These are phyloP conservation scores for Helicoverpa assulta DNA, from an alignment of 2,888 invertebrate species.

Conservation along the genomic window DNA sequence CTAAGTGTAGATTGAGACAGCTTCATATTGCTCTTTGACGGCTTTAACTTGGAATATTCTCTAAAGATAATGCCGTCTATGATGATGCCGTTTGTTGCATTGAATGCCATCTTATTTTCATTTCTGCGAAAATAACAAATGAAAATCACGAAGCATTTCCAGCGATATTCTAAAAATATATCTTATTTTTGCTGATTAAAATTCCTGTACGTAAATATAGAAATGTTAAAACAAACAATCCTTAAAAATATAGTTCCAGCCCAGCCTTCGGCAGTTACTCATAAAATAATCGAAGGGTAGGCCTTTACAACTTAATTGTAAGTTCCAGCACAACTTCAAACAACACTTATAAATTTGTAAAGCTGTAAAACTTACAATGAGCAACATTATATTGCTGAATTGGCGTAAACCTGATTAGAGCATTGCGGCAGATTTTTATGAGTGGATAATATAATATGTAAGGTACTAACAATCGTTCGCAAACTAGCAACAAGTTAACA, in stretches of 20 bases:
- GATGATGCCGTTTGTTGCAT: background rate
- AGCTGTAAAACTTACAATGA: conserved; percentile 43
- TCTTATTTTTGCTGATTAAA: conserved; percentile 2
- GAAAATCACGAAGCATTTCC: too few species aligned
- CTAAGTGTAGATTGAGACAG: conserved; percentile 9
- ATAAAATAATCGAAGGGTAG: conserved; percentile 46
- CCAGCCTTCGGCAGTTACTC: conserved; percentile 8
- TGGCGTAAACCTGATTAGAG: conserved; percentile 27
- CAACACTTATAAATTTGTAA: conserved; percentile 46
- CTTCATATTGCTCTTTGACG: conserved; percentile 8
- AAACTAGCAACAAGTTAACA: background rate
- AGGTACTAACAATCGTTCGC: conserved; percentile 1
- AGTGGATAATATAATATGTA: background rate
- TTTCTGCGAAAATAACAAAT: background rate
- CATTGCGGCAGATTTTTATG: conserved; percentile 29
- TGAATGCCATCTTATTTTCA: background rate
- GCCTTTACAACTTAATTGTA: conserved; percentile 54
- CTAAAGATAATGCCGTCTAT: background rate
- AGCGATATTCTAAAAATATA: too few species aligned
- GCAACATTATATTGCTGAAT: conserved; percentile 44
- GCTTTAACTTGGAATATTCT: conserved; percentile 7
- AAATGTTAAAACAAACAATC: background rate
- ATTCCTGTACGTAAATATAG: background rate
- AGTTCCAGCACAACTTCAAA: conserved; percentile 28
- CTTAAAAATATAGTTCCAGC: conserved; percentile 7